Base-by-base conservation (phyloP, 2,888 invertebrate species). In the Anoplius nigerrimus region DNA sequence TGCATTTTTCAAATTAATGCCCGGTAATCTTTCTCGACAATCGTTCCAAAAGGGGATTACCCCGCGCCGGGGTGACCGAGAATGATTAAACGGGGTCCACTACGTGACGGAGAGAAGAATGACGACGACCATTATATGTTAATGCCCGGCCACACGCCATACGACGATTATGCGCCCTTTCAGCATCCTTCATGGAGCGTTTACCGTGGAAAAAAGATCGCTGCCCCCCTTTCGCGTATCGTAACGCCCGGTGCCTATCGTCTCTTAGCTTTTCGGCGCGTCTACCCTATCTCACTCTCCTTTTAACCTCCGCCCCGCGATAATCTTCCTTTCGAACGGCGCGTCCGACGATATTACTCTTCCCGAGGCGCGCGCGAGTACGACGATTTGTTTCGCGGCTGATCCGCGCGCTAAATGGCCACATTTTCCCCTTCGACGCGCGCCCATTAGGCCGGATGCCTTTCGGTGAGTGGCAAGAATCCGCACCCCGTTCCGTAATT, bases 101-200 rank as follows among this genome's bases (percentile, higher is more conserved):
- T 66, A 76, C 73, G 79, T 78, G 82, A 81, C 76, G 79, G 76
- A 75, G 77, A 78, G 80, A 75, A 77, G 76, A 79, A 80, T 80
- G 80, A 79, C 84, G 80, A 81, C 81, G 82, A 83, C 80, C 83
- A 85, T 80, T 82, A 80, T 80, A 81, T 86, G 87, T 87, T 87
- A 87, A 87, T 87, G 87, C 73, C 74, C 71, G 78, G 80, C 80
- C 77, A 84, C 87, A 86, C 86, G 86, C 85, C 81, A 86, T 83
- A 82, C 81, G 72, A 81, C 82, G 85, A 87, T 87, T 86, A 86
- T 76, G 82, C 81, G 65, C 63, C 72, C 77, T 74, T 72, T 79
- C 79, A 71, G 72, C 73, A 61, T 75, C 66, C 62, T 72, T 69
- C 71, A 74, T 74, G 78, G 80, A 69, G 77, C 76, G 81, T 81